phyloP scores from a whole-genome alignment of 2,113 vertebrate species.

The Chinchilla lanigera region DNA sequence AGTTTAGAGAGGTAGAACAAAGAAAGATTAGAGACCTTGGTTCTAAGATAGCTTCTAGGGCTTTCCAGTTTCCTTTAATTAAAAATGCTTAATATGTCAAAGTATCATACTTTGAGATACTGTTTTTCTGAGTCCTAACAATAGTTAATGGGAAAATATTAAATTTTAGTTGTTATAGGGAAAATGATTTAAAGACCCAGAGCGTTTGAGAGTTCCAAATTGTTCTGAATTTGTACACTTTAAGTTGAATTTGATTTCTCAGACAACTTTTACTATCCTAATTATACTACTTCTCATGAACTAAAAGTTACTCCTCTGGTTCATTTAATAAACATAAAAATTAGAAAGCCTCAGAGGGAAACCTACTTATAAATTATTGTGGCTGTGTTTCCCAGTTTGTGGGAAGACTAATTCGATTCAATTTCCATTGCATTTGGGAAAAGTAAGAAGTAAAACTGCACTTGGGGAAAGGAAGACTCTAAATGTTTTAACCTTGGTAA shows the following conservation, averaged over 20 bases:
- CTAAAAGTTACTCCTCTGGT: conserved; percentile 49
- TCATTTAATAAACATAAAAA: conserved; percentile 68
- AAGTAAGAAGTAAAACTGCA: conserved; percentile 40
- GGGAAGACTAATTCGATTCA: conserved; percentile 38
- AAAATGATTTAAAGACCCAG: background rate
- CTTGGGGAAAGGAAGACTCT: conserved; percentile 48
- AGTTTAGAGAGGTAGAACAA: background rate
- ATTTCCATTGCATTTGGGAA: conserved; percentile 60
- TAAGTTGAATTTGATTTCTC: conserved; percentile 46
- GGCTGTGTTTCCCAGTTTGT: conserved; percentile 57
- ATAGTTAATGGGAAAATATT: conserved; percentile 48
- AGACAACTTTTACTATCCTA: conserved; percentile 47
- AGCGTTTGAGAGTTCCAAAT: background rate
- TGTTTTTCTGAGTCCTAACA: background rate
- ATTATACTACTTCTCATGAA: conserved; percentile 51
- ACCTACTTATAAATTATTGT: conserved; percentile 44
- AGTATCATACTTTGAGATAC: background rate
- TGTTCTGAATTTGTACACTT: conserved; percentile 50
- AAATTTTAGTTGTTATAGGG: conserved; percentile 29
- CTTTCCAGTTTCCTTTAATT: background rate
- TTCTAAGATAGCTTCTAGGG: background rate
- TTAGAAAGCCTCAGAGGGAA: conserved; percentile 45
- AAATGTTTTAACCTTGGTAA: conserved; percentile 58
- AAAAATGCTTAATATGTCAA: background rate
- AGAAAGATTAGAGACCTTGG: background rate